These are phyloP conservation scores for Cephalopholis sonnerati DNA, from an alignment of 2,113 vertebrate genomes.

Conservation along the genomic window DNA sequence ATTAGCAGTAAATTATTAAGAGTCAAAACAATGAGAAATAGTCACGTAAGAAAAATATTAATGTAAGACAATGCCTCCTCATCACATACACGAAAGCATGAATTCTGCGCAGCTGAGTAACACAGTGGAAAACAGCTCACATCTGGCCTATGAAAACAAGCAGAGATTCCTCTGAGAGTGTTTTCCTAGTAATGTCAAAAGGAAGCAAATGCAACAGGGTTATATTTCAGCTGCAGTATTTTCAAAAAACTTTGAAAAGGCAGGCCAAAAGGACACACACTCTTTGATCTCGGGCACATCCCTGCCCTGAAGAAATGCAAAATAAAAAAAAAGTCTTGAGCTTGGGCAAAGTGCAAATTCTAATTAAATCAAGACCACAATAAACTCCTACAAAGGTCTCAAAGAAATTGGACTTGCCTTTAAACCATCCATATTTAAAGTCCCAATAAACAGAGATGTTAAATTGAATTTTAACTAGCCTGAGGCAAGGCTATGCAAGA, in stretches of 20 bases:
- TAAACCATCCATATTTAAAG: conserved; percentile 53
- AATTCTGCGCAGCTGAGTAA: neutral
- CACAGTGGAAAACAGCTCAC: conserved; percentile 4
- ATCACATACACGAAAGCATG: conserved; percentile 3
- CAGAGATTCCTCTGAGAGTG: neutral
- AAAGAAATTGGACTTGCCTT: conserved; percentile 29
- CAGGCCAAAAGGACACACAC: conserved; percentile 20
- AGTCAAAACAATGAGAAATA: neutral
- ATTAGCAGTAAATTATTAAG: conserved; percentile 49
- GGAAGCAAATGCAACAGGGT: conserved; percentile 3
- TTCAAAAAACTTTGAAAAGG: conserved; percentile 33
- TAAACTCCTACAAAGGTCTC: conserved; percentile 33
- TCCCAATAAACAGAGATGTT: conserved; percentile 59
- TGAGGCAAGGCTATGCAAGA: conserved; percentile 50
- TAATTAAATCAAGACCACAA: conserved; percentile 43
- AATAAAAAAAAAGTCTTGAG: conserved; percentile 15
- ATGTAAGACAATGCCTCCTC: conserved; percentile 19
- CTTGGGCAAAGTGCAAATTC: conserved; percentile 43
- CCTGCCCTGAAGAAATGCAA: conserved; percentile 1
- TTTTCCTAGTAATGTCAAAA: conserved; percentile 13
- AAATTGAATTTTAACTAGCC: conserved; percentile 57
- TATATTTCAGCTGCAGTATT: conserved; percentile 17
- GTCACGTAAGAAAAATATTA: conserved; percentile 3
- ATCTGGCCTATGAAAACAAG: conserved; percentile 5
- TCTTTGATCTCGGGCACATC: conserved; percentile 31